phyloP scores from a whole-genome alignment of 1,140 invertebrate species.

The Camponotus pennsylvanicus region DNA sequence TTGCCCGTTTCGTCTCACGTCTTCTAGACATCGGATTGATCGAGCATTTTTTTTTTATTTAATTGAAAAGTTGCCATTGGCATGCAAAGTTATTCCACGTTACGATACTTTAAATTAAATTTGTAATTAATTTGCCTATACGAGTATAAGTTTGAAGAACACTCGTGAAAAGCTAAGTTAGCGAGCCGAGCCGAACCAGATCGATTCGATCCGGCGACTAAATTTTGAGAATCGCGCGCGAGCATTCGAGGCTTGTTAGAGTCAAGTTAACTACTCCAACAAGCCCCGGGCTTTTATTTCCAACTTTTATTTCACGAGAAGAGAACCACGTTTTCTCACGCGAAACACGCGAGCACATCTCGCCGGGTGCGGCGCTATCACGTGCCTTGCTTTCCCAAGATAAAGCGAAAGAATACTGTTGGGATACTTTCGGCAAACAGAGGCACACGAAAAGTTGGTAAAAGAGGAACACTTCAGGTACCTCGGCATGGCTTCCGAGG shows the following conservation, averaged over 20 bases:
- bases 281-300: conserved; percentile 52
- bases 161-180: conserved; percentile 47
- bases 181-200: background rate
- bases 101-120: conserved; percentile 60
- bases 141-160: conserved; percentile 43
- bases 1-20: background rate
- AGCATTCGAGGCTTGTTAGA: conserved; percentile 43
- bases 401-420: conserved; percentile 18
- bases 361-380: conserved; percentile 5
- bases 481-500: background rate
- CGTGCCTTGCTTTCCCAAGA: conserved; percentile 49
- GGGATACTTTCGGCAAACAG: conserved; percentile 43
- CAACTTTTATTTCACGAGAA: conserved; percentile 54
- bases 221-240: conserved; percentile 49
- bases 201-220: conserved; percentile 35
- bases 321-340: conserved; percentile 55
- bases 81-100: conserved; percentile 29
- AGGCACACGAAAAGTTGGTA: conserved; percentile 8
- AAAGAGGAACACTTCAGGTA: conserved; percentile 27
- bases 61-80: conserved; percentile 16
- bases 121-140: conserved; percentile 56
- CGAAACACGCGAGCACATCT: conserved; percentile 49
- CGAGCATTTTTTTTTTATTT: background rate
- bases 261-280: conserved; percentile 47
- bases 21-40: background rate